Evolutionary conservation across 1,140 invertebrate species (phyloP).

Genomic region (Conopomorpha cramerella): DNA sequence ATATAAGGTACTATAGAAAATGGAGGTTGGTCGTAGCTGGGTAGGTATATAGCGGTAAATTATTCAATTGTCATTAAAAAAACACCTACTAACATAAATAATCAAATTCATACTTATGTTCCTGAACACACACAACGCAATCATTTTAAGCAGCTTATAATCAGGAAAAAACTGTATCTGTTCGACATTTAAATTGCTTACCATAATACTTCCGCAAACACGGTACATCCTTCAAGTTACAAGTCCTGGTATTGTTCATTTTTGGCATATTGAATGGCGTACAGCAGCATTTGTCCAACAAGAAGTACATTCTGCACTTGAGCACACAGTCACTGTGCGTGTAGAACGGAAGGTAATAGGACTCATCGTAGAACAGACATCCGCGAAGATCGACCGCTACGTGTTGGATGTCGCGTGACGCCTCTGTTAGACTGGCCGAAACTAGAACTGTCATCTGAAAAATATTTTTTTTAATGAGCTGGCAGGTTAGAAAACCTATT

Average conservation of each 20-base stretch:
- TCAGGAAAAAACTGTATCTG: too few species aligned
- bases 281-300: slow-evolving; percentile 57
- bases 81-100: too few species aligned
- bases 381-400: slow-evolving; percentile 26
- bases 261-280: slow-evolving; percentile 60
- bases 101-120: too few species aligned
- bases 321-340: slow-evolving; percentile 59
- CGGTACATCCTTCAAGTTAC: slow-evolving; percentile 38
- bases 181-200: slow-evolving; percentile 13
- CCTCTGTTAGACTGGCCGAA: slow-evolving; percentile 36
- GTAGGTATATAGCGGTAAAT: too few species aligned
- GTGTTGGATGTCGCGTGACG: slow-evolving; percentile 45
- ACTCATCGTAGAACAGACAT: slow-evolving; percentile 55
- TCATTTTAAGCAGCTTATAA: too few species aligned
- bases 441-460: slow-evolving; percentile 39
- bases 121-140: too few species aligned
- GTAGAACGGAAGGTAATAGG: slow-evolving; percentile 36
- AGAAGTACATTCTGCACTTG: slow-evolving; percentile 56
- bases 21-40: too few species aligned
- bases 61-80: too few species aligned
- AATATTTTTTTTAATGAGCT: too few species aligned
- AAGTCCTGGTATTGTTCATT: slow-evolving; percentile 37
- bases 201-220: slow-evolving; percentile 37
- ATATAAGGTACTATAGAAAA: too few species aligned
- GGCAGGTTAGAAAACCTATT: too few species aligned